phyloP scores from a whole-genome alignment of 2,797 vertebrate genomes.

The Aphelocoma californica region DNA sequence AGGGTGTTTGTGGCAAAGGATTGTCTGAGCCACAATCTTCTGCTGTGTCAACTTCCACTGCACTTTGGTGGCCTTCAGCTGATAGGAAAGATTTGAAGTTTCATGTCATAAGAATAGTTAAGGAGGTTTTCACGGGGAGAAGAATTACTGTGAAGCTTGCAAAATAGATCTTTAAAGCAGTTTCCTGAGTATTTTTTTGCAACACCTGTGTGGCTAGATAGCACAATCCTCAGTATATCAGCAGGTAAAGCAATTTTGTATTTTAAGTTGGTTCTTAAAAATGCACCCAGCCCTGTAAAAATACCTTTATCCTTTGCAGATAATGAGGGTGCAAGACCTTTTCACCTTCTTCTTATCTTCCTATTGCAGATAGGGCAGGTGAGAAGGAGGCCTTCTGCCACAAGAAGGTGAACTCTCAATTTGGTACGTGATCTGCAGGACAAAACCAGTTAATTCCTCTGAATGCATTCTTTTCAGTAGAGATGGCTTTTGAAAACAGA shows the following conservation, averaged over 20 bases:
- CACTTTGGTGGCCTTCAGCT: not conserved
- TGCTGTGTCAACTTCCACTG: not conserved
- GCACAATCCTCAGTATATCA: not conserved
- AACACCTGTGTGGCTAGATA: not conserved
- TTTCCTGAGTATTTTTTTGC: not conserved
- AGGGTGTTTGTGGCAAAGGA: not conserved
- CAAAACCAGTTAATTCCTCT: constrained; percentile 62
- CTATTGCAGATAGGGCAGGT: constrained; percentile 3
- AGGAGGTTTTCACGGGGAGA: not conserved
- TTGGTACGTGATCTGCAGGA: not conserved
- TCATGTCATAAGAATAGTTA: not conserved
- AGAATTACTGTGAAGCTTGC: not conserved
- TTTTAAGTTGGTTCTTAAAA: constrained; percentile 30
- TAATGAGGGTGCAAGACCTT: not conserved
- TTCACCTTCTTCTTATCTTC: constrained; percentile 35
- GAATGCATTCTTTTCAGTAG: constrained; percentile 48
- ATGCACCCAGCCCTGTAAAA: not conserved
- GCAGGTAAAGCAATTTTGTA: constrained; percentile 6
- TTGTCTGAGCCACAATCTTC: not conserved
- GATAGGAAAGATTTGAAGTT: not conserved
- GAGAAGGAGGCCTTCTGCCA: not conserved
- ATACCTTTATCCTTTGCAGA: not conserved
- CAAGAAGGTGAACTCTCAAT: not conserved
- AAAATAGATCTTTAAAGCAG: not conserved
- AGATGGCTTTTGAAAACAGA: constrained; percentile 60